A percentile compares a stretch with the other conserved stretches of the same genome.
phyloP scores from a whole-genome alignment of 2,113 vertebrate genomes.

The Grus americana region DNA sequence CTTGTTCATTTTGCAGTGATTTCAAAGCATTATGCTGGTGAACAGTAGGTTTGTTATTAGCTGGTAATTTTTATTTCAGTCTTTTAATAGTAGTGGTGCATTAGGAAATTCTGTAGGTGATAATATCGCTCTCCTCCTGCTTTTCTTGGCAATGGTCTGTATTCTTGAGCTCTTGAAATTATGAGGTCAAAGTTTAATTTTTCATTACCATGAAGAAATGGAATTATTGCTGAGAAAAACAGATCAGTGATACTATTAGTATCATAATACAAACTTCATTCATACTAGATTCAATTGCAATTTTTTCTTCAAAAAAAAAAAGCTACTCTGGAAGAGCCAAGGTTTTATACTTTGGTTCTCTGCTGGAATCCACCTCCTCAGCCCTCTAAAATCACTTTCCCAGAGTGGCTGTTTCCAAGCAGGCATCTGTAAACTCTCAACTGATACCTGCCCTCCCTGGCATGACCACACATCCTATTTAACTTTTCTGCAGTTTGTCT shows the following conservation, averaged over 20 bases:
- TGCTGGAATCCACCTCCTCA: not conserved
- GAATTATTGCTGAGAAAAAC: slow-evolving; percentile 25
- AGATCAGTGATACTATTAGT: slow-evolving; percentile 52
- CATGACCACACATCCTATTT: not conserved
- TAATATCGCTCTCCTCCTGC: slow-evolving; percentile 16
- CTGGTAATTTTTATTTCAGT: slow-evolving; percentile 56
- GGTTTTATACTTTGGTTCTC: not conserved
- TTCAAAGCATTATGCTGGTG: slow-evolving; percentile 56
- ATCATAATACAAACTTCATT: slow-evolving; percentile 68
- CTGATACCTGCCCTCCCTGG: not conserved
- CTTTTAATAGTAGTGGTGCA: slow-evolving; percentile 39
- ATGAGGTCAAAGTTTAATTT: not conserved
- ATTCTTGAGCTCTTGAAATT: not conserved
- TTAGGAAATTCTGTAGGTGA: slow-evolving; percentile 43
- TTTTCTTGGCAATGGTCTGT: slow-evolving; percentile 15
- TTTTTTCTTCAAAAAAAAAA: not conserved
- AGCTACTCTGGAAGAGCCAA: not conserved
- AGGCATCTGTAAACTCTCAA: not conserved
- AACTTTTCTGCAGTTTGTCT: not conserved
- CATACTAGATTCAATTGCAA: not conserved
- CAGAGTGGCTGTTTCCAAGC: not conserved
- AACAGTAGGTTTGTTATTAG: slow-evolving; percentile 66
- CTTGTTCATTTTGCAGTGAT: slow-evolving; percentile 72
- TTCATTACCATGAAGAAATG: not conserved
- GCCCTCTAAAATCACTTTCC: not conserved